phyloP scores from a whole-genome alignment of 2,888 invertebrate species.

The Macaria liturata region DNA sequence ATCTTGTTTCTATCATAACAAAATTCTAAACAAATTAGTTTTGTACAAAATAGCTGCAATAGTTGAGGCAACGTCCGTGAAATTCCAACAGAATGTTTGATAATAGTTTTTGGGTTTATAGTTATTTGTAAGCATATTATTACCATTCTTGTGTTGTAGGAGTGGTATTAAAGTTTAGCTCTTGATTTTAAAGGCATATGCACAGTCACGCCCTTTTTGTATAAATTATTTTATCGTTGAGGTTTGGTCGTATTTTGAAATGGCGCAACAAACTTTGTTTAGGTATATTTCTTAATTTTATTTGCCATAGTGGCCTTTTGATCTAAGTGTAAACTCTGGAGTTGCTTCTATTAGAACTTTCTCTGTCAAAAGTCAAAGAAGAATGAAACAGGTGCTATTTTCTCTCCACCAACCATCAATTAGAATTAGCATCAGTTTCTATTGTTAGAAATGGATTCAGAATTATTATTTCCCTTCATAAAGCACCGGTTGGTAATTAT shows the following conservation, averaged over 20 bases:
- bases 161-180: conserved; percentile 1
- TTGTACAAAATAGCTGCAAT: conserved; percentile 32
- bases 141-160: conserved; percentile 12
- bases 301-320: too few species aligned
- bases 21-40: too few species aligned
- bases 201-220: too few species aligned
- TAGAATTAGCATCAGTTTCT: background rate
- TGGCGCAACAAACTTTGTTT: too few species aligned
- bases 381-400: conserved; percentile 5
- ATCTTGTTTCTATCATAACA: too few species aligned
- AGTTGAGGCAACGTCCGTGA: conserved; percentile 35
- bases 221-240: too few species aligned
- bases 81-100: conserved; percentile 27
- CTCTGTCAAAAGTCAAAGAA: too few species aligned
- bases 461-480: conserved; percentile 17
- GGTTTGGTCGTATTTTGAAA: too few species aligned
- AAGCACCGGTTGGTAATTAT: conserved; percentile 20
- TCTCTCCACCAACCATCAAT: background rate
- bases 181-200: too few species aligned
- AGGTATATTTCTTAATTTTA: too few species aligned
- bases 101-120: conserved; percentile 7
- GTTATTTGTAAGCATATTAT: conserved; percentile 6
- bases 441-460: conserved; percentile 1
- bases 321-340: too few species aligned
- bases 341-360: too few species aligned